These are phyloP conservation scores for Eubasilissa splendida DNA, from an alignment of 2,888 invertebrate species.

Conservation along the genomic window DNA sequence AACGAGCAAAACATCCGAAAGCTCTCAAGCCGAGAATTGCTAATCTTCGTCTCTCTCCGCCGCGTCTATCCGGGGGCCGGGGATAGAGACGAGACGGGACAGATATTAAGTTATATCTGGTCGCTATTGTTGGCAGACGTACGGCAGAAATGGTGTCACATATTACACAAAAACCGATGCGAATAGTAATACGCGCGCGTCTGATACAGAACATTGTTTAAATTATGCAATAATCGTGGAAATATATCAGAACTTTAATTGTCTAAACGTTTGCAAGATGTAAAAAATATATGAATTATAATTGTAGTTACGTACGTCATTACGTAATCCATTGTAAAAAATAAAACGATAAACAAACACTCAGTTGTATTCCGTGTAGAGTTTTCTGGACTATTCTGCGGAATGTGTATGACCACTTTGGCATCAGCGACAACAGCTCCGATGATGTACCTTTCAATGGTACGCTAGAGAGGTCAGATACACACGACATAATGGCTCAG, in stretches of 20 bases:
- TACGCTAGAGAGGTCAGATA: too few relatives aligned
- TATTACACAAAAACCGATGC: slow-evolving; percentile 16
- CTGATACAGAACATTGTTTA: not conserved
- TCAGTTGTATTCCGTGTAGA: too few relatives aligned
- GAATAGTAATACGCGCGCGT: not conserved
- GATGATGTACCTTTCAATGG: too few relatives aligned
- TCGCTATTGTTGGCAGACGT: slow-evolving; percentile 41
- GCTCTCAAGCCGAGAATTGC: slow-evolving; percentile 15
- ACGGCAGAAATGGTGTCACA: slow-evolving; percentile 21
- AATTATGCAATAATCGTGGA: not conserved
- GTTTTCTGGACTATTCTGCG: too few relatives aligned
- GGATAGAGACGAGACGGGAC: slow-evolving; percentile 2
- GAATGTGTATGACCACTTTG: too few relatives aligned
- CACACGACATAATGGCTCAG: too few relatives aligned
- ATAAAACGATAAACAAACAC: too few relatives aligned
- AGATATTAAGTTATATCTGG: slow-evolving; percentile 13
- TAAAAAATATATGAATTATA: too few relatives aligned
- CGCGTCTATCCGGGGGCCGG: not conserved
- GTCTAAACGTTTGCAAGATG: too few relatives aligned
- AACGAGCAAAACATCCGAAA: slow-evolving; percentile 40
- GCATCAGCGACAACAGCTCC: too few relatives aligned
- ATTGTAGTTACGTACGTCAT: too few relatives aligned
- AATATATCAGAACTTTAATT: not conserved
- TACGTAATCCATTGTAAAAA: too few relatives aligned
- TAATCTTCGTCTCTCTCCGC: slow-evolving; percentile 11